Evolutionary conservation across 2,888 invertebrate species (phyloP), one percentile per base, ranked within the genome.

Genomic region (Tinea semifulvella): DNA sequence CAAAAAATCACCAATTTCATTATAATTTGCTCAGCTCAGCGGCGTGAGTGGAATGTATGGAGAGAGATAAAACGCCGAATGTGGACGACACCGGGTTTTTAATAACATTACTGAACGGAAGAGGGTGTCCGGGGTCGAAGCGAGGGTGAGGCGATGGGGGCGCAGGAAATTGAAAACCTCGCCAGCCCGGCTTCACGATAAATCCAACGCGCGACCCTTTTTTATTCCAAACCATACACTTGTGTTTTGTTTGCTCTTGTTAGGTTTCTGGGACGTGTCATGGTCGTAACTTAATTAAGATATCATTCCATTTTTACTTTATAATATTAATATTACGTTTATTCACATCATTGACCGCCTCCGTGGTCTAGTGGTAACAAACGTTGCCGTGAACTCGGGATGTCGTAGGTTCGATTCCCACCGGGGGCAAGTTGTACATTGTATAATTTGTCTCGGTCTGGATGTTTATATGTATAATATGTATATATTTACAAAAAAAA

Each of bases 91-190:
- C 13, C 38, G 22, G 22, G 22, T 40, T 40, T 40, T 40, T 40
- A 40, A 40, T 40, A 40, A 40, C 40, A 40, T 40, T 40, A 40
- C 38, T 10, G 38, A 38, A 38, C 40, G 40, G 40, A 40, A 40
- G 40, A 40, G 40, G 40, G 40, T 40, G 13, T n/a, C 11, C 20
- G 18, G 19, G 38, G 14, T 31, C 31, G 36, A 14, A n/a, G n/a
- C 36, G 36, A 36, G 36, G 36, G 36, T 36, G 40, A 22, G 40
- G 40, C 14, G 11, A 22, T 13, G 14, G 51, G 53, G 57, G 55
- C 51, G 53, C 54, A 53, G 73, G 74, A 74, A 76, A 76, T 76
- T 75, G 74, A 75, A 75, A 74, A 73, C 63, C 61, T 54, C 60
- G 61, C 59, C 63, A 43, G 40, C 45, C 50, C 51, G 55, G 70